phyloP scores from a whole-genome alignment of 2,888 invertebrate genomes.

The Abrostola tripartita region DNA sequence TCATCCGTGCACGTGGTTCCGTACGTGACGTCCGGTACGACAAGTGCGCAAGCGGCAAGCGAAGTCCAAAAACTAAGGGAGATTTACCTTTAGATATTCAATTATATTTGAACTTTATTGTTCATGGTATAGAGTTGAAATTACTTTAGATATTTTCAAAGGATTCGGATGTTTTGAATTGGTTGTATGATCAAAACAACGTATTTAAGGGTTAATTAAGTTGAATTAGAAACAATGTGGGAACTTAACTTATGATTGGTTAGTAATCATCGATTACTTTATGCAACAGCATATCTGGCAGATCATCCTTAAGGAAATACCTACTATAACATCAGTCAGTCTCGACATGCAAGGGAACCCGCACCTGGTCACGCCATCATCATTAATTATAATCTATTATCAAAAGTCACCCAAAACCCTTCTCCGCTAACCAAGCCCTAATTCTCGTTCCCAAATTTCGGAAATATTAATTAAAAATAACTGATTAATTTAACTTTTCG shows the following conservation, averaged over 20 bases:
- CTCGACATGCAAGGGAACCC: too few species aligned
- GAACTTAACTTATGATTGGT: too few species aligned
- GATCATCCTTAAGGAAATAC: too few species aligned
- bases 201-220: slow-evolving; percentile 4
- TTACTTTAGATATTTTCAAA: slow-evolving; percentile 20
- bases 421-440: too few species aligned
- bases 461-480: slow-evolving; percentile 12
- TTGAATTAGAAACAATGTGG: too few species aligned
- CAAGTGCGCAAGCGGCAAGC: slow-evolving; percentile 10
- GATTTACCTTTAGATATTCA: neutral
- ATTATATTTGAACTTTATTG: slow-evolving; percentile 9
- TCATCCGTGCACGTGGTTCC: slow-evolving; percentile 45
- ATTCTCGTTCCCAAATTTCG: slow-evolving; percentile 10
- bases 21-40: slow-evolving; percentile 52
- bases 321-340: too few species aligned
- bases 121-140: neutral
- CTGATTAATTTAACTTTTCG: slow-evolving; percentile 18
- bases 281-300: too few species aligned
- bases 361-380: too few species aligned
- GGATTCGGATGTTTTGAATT: slow-evolving; percentile 49
- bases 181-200: slow-evolving; percentile 52
- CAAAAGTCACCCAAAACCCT: too few species aligned
- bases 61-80: slow-evolving; percentile 10
- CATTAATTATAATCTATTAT: too few species aligned
- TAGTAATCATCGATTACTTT: too few species aligned